Conservation (phyloP, 2,113 vertebrate species). For the Tonatia bakeri region DNA sequence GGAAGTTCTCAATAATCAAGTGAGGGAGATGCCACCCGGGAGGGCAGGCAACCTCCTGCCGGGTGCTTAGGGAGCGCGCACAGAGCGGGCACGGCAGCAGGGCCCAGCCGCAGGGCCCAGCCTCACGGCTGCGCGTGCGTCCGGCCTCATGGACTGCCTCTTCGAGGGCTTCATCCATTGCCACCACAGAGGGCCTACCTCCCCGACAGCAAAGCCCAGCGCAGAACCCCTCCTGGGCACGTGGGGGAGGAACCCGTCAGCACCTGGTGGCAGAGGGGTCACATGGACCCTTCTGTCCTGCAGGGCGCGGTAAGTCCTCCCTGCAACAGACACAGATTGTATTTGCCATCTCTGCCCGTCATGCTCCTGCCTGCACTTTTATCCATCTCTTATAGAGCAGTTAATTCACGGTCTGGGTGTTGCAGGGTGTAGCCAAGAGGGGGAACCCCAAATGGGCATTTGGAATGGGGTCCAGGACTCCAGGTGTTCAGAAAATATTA, state of each 20-base stretch:
- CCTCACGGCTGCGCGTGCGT: rapidly evolving
- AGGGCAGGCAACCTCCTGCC: background rate
- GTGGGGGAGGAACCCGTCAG: too few species aligned
- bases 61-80: background rate
- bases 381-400: background rate
- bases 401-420: background rate
- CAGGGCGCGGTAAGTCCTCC: background rate
- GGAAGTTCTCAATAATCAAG: background rate
- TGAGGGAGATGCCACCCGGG: background rate
- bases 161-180: background rate
- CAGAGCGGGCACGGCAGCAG: background rate
- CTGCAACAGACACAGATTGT: background rate
- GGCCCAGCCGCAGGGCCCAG: background rate
- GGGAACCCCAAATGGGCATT: too few species aligned
- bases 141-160: background rate
- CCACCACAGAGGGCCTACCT: too few species aligned
- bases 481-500: too few species aligned
- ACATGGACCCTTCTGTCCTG: background rate
- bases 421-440: too few species aligned
- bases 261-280: background rate
- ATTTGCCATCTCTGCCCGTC: background rate
- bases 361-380: background rate
- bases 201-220: background rate
- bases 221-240: too few species aligned
- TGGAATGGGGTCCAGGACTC: too few species aligned